phyloP scores from a whole-genome alignment of 1,140 invertebrate genomes.

The Cyclina sinensis region DNA sequence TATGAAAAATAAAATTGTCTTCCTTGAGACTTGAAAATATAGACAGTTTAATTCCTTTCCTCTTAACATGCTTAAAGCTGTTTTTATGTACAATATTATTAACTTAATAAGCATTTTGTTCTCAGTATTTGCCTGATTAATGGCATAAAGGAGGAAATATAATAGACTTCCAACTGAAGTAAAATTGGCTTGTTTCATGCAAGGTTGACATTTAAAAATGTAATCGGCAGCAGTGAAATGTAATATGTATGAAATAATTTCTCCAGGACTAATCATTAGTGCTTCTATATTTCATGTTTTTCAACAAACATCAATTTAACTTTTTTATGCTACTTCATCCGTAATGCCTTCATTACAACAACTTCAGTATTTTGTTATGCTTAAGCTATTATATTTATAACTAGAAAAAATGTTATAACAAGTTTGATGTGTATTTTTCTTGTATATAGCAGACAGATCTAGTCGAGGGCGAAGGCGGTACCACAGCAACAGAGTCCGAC shows the following conservation, averaged over 20 bases:
- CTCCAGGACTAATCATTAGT: neutral
- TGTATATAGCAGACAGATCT: conserved; percentile 87
- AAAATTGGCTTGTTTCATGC: neutral
- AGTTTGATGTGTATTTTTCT: neutral
- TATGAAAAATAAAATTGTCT: too few relatives aligned
- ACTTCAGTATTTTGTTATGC: too few relatives aligned
- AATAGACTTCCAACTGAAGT: neutral
- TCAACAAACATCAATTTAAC: neutral
- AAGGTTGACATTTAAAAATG: neutral
- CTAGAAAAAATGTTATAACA: too few relatives aligned
- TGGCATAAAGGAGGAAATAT: neutral
- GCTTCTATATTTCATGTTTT: neutral
- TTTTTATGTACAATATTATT: too few relatives aligned
- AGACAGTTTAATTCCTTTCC: too few relatives aligned
- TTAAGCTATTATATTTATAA: too few relatives aligned
- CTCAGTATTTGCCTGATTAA: neutral
- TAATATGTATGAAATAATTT: neutral
- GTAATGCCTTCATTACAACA: too few relatives aligned
- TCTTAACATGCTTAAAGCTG: too few relatives aligned
- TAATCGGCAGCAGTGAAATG: neutral
- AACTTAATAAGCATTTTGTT: too few relatives aligned
- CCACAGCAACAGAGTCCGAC: conserved; percentile 60
- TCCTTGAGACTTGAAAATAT: too few relatives aligned
- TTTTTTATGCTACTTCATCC: neutral
- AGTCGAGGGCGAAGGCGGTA: conserved; percentile 82